Base-by-base conservation (phyloP, 1,140 invertebrate species). In the Sminthurides bifidus region DNA sequence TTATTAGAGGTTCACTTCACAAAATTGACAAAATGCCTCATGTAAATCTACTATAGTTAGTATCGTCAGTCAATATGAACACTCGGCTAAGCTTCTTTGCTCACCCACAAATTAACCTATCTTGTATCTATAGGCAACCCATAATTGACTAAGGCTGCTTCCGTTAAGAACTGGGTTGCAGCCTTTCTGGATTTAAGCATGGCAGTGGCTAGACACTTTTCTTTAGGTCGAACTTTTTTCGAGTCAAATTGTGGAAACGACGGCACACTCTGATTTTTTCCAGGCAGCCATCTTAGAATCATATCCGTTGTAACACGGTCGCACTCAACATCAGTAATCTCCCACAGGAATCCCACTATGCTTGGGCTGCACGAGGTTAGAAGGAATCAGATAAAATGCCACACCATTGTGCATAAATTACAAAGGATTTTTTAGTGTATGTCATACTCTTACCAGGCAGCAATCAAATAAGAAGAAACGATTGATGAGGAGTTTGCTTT, bases 311-410 rank as follows among this genome's bases (percentile, higher is more conserved):
- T 65, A 1, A 65, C 50, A 30, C 63, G 43, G 33, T 65, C 63
- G 46, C 63, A 65, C 33, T 65, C 63, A 12, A 56, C 38, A 35
- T 65, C 63, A 3, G 63, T 65, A 0, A 65, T 41, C 48, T 61
- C 59, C 54, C 57, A 65, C 27, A 65, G 45, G 43, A 57, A 65
- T 48, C 63, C 63, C 1, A 65, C 59, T 14, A 59, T 31, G 44
- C 57, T 58, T 2, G 54, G 30, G 41, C 63, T 65, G 37, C 2
- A 56, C 43, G n/a, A n/a, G n/a, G n/a, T n/a, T n/a, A n/a, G n/a
- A n/a, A n/a, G n/a, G n/a, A n/a, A n/a, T n/a, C n/a, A n/a, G n/a
- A n/a, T n/a, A 24, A 54, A 57, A 41, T 27, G 27, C 17, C 27
- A 50, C 3, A 6, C 33, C 33, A 31, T 26, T 24, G n/a, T 5